Base-by-base conservation (phyloP, 2,113 vertebrate species). In the Benthochromis sp. region DNA sequence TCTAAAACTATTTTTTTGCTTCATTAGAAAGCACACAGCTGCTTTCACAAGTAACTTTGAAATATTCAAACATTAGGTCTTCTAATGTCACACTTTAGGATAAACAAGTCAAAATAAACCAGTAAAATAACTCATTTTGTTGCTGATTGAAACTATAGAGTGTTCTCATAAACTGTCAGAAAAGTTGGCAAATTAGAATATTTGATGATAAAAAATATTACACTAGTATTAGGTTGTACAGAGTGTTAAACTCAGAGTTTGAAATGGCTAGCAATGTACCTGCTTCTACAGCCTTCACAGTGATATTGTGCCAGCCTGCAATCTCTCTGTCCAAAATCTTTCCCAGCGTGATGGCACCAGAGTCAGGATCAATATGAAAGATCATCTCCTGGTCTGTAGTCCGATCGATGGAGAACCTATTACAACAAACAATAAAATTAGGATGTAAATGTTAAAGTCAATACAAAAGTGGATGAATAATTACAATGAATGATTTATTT, bases 231-330 rank as follows among this genome's bases (percentile, higher is more conserved):
- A 79, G 12, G 7, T 43, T 36, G 6, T 17, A 36, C 2, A 63
- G 29, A 78, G 45, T 78, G 27, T 34, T 52, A 31, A 78, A 19
- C 1, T 85, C 19, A 66, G 5, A 66, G 6, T 57, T 43, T 88
- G 19, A 45, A 73, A 54, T 9, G 9, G 7, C 6, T 16, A 19
- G 24, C 5, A 12, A 45, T 7, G 17, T 96, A 99, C 99, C 98
- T 94, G 98, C 97, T 96, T 99, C 98, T 92, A 97, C 97, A 0
- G 98, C 98, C 92, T 97, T 96, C 92, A 99, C 97, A 0, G 98
- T 99, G 96, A 99, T 98, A 92, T 99, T 99, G 96, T 99, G 98
- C 99, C 99, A 99, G 85, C 98, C 98, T 1, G 98, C 97, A 0
- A 98, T 98, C 95, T 99, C 99, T 4, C 99, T 94, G 94, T 99